Evolutionary conservation across 2,113 vertebrate genomes (phyloP).

Genomic region (Protobothrops mucrosquamatus): DNA sequence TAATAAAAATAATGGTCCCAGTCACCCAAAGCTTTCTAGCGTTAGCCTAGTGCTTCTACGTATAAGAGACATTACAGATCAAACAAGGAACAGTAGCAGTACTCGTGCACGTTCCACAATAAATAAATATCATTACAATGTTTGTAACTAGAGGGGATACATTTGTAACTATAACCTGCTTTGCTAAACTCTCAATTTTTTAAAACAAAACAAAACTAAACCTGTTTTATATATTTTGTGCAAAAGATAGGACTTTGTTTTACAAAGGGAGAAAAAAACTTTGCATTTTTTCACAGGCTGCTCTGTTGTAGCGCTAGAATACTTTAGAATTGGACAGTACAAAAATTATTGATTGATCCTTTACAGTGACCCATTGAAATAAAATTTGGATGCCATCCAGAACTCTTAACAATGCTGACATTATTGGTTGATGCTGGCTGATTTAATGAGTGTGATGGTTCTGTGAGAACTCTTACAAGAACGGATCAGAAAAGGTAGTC

Average conservation of each 20-base stretch:
- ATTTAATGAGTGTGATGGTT: slow-evolving; percentile 67
- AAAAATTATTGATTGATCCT: slow-evolving; percentile 89
- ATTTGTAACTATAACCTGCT: background rate
- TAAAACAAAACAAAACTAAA: background rate
- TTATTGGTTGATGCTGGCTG: slow-evolving; percentile 60
- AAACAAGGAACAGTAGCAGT: background rate
- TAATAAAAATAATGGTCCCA: background rate
- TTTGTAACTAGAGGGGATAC: background rate
- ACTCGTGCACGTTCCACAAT: background rate
- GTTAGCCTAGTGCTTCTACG: background rate
- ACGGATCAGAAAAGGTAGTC: slow-evolving; percentile 1
- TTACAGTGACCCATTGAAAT: slow-evolving; percentile 83
- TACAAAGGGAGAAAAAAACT: slow-evolving; percentile 44
- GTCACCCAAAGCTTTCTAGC: background rate
- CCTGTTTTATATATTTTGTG: slow-evolving; percentile 52
- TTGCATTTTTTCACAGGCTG: slow-evolving; percentile 66
- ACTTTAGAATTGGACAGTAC: slow-evolving; percentile 79
- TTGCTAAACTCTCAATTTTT: background rate
- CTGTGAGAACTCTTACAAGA: slow-evolving; percentile 27
- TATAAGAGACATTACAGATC: background rate
- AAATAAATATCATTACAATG: background rate
- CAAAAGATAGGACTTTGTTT: slow-evolving; percentile 46
- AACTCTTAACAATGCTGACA: slow-evolving; percentile 63
- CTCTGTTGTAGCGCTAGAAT: slow-evolving; percentile 67
- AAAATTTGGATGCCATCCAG: slow-evolving; percentile 73